phyloP scores from a whole-genome alignment of 37 sponge, comb jelly and placozoan species.

The Mnemiopsis leidyi region DNA sequence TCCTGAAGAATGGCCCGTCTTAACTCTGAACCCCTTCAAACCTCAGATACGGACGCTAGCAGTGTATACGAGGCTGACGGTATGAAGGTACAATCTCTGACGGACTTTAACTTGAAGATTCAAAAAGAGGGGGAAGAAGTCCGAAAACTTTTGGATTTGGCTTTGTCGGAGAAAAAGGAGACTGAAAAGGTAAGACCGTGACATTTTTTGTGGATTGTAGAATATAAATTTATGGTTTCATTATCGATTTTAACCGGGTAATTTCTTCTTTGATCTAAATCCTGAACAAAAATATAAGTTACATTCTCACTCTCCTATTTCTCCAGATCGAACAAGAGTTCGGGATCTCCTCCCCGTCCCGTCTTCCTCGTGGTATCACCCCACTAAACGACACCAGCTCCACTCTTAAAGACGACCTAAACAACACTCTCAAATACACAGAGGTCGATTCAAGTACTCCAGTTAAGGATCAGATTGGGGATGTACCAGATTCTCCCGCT shows the following conservation, averaged over 20 bases:
- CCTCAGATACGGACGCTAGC: slow-evolving; percentile 56
- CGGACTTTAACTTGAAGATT: slow-evolving; percentile 31
- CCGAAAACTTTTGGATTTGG: not conserved
- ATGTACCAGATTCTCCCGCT: slow-evolving; percentile 16
- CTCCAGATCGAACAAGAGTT: slow-evolving; percentile 55
- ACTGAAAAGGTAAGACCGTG: slow-evolving; percentile 63
- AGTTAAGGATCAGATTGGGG: not conserved
- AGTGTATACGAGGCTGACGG: slow-evolving; percentile 43
- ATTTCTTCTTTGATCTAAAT: no score
- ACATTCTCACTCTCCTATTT: not conserved
- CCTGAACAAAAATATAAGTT: no score
- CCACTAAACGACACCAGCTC: slow-evolving; percentile 22
- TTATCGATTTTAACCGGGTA: no score
- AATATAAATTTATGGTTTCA: no score
- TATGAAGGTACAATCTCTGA: not conserved
- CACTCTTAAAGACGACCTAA: slow-evolving; percentile 19
- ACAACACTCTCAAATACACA: not conserved
- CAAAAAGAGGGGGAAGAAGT: slow-evolving; percentile 55
- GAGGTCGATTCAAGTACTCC: not conserved
- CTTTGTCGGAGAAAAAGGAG: slow-evolving; percentile 37
- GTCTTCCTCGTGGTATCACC: slow-evolving; percentile 47
- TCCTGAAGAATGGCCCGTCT: no score
- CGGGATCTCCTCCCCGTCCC: slow-evolving; percentile 16
- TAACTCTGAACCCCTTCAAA: no score
- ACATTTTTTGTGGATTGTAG: no score